Conservation (phyloP, 2,797 vertebrate species). For the Platyrinchus mystaceus region DNA sequence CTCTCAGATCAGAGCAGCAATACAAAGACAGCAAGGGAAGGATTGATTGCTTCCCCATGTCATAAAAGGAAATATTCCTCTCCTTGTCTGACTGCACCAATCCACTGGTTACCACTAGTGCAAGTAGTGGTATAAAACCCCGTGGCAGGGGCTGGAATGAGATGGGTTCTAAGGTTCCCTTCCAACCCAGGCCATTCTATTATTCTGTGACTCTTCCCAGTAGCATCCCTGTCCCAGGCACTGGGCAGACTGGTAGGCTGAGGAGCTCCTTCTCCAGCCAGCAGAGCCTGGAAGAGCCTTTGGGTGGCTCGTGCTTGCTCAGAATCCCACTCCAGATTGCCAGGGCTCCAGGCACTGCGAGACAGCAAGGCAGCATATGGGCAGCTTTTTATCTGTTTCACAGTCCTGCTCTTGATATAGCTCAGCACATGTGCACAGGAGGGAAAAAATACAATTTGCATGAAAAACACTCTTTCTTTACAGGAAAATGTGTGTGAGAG, state of each 20-base stretch:
- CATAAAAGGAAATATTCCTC: background rate
- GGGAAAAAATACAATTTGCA: background rate
- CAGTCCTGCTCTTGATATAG: conserved; percentile 46
- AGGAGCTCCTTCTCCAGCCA: background rate
- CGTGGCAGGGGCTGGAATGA: accelerated
- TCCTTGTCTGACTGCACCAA: accelerated
- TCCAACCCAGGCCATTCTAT: background rate
- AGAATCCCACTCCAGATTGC: background rate
- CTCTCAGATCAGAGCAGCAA: background rate
- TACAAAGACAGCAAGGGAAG: background rate
- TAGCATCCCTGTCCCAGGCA: accelerated
- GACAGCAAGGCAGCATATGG: conserved; percentile 46
- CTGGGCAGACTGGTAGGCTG: background rate
- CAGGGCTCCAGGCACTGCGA: background rate
- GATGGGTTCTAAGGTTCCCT: accelerated
- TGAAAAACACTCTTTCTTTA: background rate
- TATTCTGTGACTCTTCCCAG: background rate
- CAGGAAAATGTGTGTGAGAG: background rate
- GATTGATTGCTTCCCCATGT: background rate
- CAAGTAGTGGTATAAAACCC: background rate
- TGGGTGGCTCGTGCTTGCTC: background rate
- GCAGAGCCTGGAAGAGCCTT: background rate
- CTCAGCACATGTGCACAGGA: conserved; percentile 19
- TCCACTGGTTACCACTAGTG: background rate
- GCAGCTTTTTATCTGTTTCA: background rate